Conservation (phyloP, 2,888 invertebrate species). For the Thecocarcelia acutangulata region DNA sequence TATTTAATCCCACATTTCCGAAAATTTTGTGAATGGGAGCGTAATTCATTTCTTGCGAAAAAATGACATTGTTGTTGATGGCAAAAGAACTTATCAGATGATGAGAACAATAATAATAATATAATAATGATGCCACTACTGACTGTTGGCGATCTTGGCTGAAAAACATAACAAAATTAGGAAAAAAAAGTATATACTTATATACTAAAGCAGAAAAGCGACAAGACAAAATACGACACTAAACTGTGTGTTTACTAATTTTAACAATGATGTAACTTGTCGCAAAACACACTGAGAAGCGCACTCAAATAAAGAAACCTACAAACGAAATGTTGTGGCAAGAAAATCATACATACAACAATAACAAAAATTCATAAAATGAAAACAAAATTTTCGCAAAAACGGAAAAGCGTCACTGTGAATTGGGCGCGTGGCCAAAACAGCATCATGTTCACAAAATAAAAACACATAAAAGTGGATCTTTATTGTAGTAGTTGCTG, state of each 20-base stretch:
- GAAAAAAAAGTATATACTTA: slow-evolving; percentile 4
- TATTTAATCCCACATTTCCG: slow-evolving; percentile 31
- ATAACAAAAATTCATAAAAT: slow-evolving; percentile 47
- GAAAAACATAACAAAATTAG: slow-evolving; percentile 28
- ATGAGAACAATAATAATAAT: slow-evolving; percentile 40
- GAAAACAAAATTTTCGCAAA: slow-evolving; percentile 59
- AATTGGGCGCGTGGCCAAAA: slow-evolving; percentile 76
- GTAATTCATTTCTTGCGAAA: background rate
- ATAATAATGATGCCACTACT: slow-evolving; percentile 40
- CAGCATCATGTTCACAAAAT: slow-evolving; percentile 55
- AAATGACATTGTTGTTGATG: slow-evolving; percentile 38
- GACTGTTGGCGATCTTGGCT: slow-evolving; percentile 61
- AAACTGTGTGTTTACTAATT: slow-evolving; percentile 75
- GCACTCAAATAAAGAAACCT: slow-evolving; percentile 37
- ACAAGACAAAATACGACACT: slow-evolving; percentile 62
- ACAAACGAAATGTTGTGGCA: slow-evolving; percentile 49
- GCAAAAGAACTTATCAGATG: slow-evolving; percentile 10
- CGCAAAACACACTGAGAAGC: slow-evolving; percentile 68
- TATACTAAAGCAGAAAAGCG: slow-evolving; percentile 1
- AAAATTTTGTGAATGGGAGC: slow-evolving; percentile 54
- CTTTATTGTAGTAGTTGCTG: slow-evolving; percentile 36
- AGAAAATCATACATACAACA: slow-evolving; percentile 42
- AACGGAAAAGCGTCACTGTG: slow-evolving; percentile 68
- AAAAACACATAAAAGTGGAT: slow-evolving; percentile 28
- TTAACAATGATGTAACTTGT: slow-evolving; percentile 80